Evolutionary conservation across 1,140 invertebrate species (phyloP), one percentile per base, ranked within the genome.

Genomic region (Manduca sexta): DNA sequence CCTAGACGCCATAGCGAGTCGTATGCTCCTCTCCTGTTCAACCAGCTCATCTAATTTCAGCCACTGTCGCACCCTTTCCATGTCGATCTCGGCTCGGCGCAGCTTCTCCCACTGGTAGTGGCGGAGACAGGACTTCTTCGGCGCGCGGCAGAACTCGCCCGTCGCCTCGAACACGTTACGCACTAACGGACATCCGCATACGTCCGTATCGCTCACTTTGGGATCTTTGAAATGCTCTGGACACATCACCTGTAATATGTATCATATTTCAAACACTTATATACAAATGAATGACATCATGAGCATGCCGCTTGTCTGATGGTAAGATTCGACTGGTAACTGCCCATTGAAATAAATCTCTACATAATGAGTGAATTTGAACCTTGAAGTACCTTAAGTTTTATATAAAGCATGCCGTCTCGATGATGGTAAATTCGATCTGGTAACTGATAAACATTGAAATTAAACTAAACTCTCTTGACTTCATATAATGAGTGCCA

Each of bases 191-290:
- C 94, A 97, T 0, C 97, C 97, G 79, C 97, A 99, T 0, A 98
- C 93, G 67, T 95, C 93, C 7, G 88, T 88, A 56, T 93, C 93
- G 45, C 86, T 90, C 21, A 98, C 92, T 88, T 98, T 97, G 0
- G 95, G 93, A 72, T 99, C 97, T 87, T 99, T 99, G 52, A 93
- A 96, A 78, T 99, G 98, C 71, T 99, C 98, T 0, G 98, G 97
- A 84, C 98, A 99, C 15, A 99, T 88, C 1, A 99, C 85, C 85
- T 87, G 45, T 3, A 21, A 21, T 37, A 45, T 46, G 1, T 26
- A n/a, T n/a, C n/a, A n/a, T n/a, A n/a, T n/a, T n/a, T n/a, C n/a
- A n/a, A n/a, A n/a, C n/a, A n/a, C n/a, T n/a, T n/a, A n/a, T n/a
- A n/a, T n/a, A n/a, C n/a, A n/a, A n/a, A n/a, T n/a, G n/a, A n/a